Percentiles rank a stretch among this genome's conserved stretches.
Evolutionary conservation across 2,888 invertebrate species (phyloP).

Genomic region (Melinaea marsaeus): DNA sequence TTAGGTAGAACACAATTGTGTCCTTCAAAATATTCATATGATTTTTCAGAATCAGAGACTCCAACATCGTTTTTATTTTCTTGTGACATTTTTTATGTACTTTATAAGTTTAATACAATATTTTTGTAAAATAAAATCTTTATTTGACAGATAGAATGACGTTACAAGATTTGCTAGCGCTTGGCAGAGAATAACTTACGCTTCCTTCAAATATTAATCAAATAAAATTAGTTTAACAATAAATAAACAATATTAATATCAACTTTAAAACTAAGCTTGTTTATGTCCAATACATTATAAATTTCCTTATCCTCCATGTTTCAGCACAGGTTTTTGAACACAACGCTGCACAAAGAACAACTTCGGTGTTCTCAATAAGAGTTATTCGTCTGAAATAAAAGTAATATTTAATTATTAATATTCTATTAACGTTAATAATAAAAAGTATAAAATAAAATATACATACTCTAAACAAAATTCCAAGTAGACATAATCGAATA

Average conservation of each 20-base stretch:
- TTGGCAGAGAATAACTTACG: neutral
- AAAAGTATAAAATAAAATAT: constrained; percentile 8
- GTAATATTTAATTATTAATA: constrained; percentile 9
- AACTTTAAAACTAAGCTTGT: constrained; percentile 10
- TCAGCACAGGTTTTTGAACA: constrained; percentile 63
- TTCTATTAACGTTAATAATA: neutral
- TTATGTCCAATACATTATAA: constrained; percentile 48
- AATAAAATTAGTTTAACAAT: constrained; percentile 6
- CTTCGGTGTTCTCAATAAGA: constrained; percentile 59
- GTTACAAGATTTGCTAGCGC: no score
- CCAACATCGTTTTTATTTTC: constrained; percentile 12
- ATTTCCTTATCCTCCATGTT: constrained; percentile 56
- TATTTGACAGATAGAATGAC: constrained; percentile 1
- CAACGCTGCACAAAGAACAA: constrained; percentile 61
- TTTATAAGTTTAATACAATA: no score
- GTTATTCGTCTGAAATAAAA: constrained; percentile 57
- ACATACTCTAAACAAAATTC: constrained; percentile 69
- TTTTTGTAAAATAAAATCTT: constrained; percentile 8
- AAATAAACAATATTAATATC: neutral
- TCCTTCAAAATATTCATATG: constrained; percentile 45
- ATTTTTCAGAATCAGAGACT: constrained; percentile 21
- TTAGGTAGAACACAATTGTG: constrained; percentile 46
- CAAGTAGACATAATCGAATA: constrained; percentile 61
- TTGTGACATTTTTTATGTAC: constrained; percentile 12
- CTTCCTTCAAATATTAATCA: constrained; percentile 9